A percentile compares a stretch with the other conserved stretches of the same genome.
These are phyloP conservation scores for Pantherophis guttatus DNA, from an alignment of 2,113 vertebrate genomes.

Conservation along the genomic window DNA sequence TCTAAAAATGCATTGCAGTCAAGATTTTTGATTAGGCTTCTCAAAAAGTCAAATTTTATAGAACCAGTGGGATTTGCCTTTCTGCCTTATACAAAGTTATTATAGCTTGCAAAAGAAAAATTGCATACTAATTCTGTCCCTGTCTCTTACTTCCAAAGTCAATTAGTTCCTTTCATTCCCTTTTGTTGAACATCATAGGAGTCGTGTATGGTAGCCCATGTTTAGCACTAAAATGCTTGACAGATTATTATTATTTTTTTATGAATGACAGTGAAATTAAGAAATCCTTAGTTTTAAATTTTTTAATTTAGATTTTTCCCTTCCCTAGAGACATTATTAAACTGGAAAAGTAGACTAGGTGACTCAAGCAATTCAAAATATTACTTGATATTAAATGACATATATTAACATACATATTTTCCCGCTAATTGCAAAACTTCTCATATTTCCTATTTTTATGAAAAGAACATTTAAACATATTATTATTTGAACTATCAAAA, in stretches of 20 bases:
- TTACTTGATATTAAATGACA: not conserved
- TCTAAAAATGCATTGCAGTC: not conserved
- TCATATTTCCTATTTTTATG: conserved; percentile 3
- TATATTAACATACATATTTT: not conserved
- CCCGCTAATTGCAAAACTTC: not conserved
- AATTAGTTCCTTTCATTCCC: not conserved
- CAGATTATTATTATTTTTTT: not conserved
- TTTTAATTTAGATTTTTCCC: not conserved
- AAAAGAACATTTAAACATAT: conserved; percentile 75
- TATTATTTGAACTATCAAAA: conserved; percentile 71
- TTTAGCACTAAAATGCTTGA: not conserved
- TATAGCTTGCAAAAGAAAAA: not conserved
- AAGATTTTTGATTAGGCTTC: not conserved
- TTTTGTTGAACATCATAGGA: not conserved
- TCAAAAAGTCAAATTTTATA: not conserved
- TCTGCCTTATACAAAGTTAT: not conserved
- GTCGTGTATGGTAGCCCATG: not conserved
- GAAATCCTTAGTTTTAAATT: not conserved
- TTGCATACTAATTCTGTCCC: not conserved
- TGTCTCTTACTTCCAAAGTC: not conserved
- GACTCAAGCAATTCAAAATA: not conserved
- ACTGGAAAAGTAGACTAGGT: not conserved
- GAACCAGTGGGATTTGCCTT: not conserved
- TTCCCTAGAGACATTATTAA: not conserved
- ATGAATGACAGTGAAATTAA: not conserved